Base-by-base conservation (phyloP, 2,888 invertebrate species). In the Auanema freiburgensis region DNA sequence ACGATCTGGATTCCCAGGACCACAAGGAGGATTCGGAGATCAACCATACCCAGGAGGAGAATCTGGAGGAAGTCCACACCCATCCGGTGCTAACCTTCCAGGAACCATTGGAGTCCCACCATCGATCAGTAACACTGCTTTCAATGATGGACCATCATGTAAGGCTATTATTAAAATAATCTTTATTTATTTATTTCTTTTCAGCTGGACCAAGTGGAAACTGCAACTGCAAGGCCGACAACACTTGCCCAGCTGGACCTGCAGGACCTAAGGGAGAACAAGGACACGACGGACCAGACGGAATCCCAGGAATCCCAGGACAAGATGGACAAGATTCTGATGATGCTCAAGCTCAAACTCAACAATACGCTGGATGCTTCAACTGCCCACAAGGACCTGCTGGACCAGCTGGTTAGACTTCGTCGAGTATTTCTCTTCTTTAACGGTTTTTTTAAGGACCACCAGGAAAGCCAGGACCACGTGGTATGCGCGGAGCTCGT, bases 401-500 rank as follows among this genome's bases (percentile, higher is more conserved):
- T 43, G 78, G 78, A 57, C 73, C 68, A 42, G 63, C 73, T 57
- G 74, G 71, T 52, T 8, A n/a, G 21, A 14, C 54, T 33, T 41
- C 50, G 11, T 12, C 11, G 10, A n/a, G 11, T 14, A 50, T 21
- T 12, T 50, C 10, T 16, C n/a, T n/a, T n/a, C n/a, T n/a, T n/a
- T n/a, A n/a, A n/a, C n/a, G n/a, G n/a, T n/a, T 33, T 33, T 41
- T 40, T 55, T 1, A 8, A 50, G n/a, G 62, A 66, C 59, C 58
- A 25, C 12, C 40, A 42, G 69, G 76, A 65, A 76, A 76, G 63
- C 72, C 76, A 43, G 76, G 76, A 69, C 73, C 76, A 12, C 72
- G 77, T 40, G 79, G 79, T 56, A 77, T 79, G 76, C 79, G 79
- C 51, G 79, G 79, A 65, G 76, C 79, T 14, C 74, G 79, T 49